Evolutionary conservation across 2,113 vertebrate genomes (phyloP).

Genomic region (Euleptes europaea): DNA sequence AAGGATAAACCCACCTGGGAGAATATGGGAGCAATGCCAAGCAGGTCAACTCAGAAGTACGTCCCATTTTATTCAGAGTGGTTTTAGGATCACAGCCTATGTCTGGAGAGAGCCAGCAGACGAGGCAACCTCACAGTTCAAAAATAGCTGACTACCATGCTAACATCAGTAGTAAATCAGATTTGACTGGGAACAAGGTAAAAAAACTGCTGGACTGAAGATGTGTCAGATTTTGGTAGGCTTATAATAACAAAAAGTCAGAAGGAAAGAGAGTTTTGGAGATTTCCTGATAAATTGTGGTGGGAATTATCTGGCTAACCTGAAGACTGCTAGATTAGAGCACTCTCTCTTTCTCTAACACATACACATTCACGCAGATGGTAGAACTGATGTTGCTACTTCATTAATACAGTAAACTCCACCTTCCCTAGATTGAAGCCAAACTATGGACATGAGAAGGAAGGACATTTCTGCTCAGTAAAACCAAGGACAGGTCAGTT

Average conservation of each 20-base stretch:
- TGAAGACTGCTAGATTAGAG: not conserved
- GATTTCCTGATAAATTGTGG: not conserved
- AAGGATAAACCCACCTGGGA: too few relatives aligned
- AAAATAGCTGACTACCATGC: too few relatives aligned
- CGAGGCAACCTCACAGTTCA: too few relatives aligned
- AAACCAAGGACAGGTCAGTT: not conserved
- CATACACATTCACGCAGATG: not conserved
- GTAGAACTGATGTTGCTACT: not conserved
- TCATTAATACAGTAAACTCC: not conserved
- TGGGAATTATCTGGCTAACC: not conserved
- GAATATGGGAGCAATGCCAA: too few relatives aligned
- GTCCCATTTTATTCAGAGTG: too few relatives aligned
- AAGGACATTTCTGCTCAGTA: not conserved
- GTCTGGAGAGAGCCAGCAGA: too few relatives aligned
- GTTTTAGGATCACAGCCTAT: too few relatives aligned
- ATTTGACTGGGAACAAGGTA: too few relatives aligned
- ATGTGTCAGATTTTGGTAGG: not conserved
- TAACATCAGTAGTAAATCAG: too few relatives aligned
- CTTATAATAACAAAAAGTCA: not conserved
- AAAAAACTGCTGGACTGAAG: too few relatives aligned
- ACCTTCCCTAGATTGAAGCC: not conserved
- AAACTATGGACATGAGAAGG: not conserved
- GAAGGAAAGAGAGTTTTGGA: not conserved
- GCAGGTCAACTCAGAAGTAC: too few relatives aligned
- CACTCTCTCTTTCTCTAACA: not conserved